phyloP scores from a whole-genome alignment of 1,140 invertebrate genomes.

The Eciton burchellii region DNA sequence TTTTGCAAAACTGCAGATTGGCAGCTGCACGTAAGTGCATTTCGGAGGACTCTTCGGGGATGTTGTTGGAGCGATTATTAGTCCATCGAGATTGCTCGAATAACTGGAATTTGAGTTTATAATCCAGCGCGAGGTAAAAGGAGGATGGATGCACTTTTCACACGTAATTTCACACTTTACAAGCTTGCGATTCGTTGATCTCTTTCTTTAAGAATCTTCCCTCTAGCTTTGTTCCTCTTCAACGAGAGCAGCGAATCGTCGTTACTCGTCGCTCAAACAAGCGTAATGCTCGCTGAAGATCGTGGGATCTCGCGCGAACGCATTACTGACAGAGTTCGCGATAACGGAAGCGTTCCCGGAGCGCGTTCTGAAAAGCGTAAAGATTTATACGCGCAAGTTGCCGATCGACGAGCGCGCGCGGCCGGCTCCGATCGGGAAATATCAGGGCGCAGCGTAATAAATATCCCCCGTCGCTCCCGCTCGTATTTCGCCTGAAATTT shows the following conservation, averaged over 20 bases:
- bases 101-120: neutral
- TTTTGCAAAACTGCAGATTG: neutral
- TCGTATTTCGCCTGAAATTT: slow-evolving; percentile 56
- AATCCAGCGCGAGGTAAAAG: neutral
- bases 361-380: slow-evolving; percentile 1
- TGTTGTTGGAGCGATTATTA: neutral
- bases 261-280: neutral
- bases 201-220: no score
- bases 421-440: slow-evolving; percentile 22
- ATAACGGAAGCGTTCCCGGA: neutral
- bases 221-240: no score
- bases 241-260: neutral
- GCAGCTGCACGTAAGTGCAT: no score
- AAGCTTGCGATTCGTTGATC: no score
- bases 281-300: neutral
- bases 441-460: slow-evolving; percentile 43
- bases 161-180: neutral
- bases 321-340: neutral
- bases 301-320: neutral
- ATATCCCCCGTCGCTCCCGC: slow-evolving; percentile 21
- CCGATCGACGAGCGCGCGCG: neutral
- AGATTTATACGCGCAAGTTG: neutral
- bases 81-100: neutral
- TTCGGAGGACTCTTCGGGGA: neutral
- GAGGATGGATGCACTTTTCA: neutral